Evolutionary conservation across 2,113 vertebrate genomes (phyloP).

Genomic region (Callopanchax toddi): DNA sequence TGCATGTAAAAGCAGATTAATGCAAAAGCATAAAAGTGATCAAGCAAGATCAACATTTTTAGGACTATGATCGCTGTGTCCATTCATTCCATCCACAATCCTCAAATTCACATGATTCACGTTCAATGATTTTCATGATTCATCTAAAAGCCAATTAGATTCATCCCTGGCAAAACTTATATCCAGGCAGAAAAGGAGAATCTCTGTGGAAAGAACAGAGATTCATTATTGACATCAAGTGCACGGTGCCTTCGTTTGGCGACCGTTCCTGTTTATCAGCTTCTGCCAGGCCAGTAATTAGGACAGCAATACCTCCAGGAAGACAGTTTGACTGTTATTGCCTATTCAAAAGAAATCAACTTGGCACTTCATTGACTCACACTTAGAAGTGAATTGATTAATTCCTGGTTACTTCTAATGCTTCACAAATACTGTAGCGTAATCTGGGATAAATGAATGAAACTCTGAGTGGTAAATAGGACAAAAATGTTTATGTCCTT

Average conservation of each 20-base stretch:
- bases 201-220: conserved; percentile 11
- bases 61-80: no score
- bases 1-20: no score
- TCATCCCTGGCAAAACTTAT: not conserved
- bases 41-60: no score
- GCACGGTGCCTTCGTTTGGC: conserved; percentile 21
- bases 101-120: no score
- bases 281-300: conserved; percentile 53
- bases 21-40: no score
- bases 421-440: not conserved
- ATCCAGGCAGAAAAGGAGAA: conserved; percentile 19
- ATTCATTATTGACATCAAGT: conserved; percentile 41
- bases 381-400: conserved; percentile 38
- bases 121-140: no score
- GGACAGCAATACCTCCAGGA: conserved; percentile 46
- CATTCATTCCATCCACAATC: no score
- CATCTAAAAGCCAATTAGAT: not conserved
- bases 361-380: conserved; percentile 31
- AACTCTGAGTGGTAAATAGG: no score
- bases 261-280: conserved; percentile 42
- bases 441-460: no score
- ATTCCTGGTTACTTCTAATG: conserved; percentile 6
- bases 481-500: no score
- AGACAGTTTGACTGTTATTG: conserved; percentile 54
- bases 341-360: conserved; percentile 40